Conservation (phyloP, 2,797 vertebrate genomes). For the Oophaga sylvatica region DNA sequence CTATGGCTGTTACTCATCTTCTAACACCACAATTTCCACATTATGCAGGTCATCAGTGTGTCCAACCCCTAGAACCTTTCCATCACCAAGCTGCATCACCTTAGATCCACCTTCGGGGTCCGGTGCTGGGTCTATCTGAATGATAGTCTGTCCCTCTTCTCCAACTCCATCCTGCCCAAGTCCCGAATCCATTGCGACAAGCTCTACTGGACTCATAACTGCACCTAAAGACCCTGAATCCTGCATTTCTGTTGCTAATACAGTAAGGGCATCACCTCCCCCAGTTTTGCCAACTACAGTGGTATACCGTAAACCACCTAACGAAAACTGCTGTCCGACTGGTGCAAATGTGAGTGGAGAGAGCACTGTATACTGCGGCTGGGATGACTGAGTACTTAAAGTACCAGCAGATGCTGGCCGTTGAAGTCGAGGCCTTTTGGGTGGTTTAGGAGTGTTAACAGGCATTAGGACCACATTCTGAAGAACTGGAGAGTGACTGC, state of each 20-base stretch:
- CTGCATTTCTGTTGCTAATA: conserved; percentile 65
- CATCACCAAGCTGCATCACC: conserved; percentile 79
- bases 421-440: conserved; percentile 81
- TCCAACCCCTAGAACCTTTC: conserved; percentile 78
- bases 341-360: conserved; percentile 80
- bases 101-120: conserved; percentile 77
- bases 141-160: conserved; percentile 83
- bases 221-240: conserved; percentile 33
- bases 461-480: conserved; percentile 82
- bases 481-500: conserved; percentile 80
- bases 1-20: conserved; percentile 74
- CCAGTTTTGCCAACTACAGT: conserved; percentile 79
- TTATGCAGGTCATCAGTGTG: conserved; percentile 86
- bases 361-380: conserved; percentile 86
- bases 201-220: conserved; percentile 87
- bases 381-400: conserved; percentile 75
- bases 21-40: conserved; percentile 90
- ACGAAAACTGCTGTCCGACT: conserved; percentile 79
- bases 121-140: conserved; percentile 88
- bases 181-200: conserved; percentile 85
- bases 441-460: conserved; percentile 73
- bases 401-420: conserved; percentile 83
- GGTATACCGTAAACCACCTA: conserved; percentile 80
- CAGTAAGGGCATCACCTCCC: conserved; percentile 73
- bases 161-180: conserved; percentile 78